phyloP scores from a whole-genome alignment of 2,888 invertebrate genomes.

The Amaurobius ferox region DNA sequence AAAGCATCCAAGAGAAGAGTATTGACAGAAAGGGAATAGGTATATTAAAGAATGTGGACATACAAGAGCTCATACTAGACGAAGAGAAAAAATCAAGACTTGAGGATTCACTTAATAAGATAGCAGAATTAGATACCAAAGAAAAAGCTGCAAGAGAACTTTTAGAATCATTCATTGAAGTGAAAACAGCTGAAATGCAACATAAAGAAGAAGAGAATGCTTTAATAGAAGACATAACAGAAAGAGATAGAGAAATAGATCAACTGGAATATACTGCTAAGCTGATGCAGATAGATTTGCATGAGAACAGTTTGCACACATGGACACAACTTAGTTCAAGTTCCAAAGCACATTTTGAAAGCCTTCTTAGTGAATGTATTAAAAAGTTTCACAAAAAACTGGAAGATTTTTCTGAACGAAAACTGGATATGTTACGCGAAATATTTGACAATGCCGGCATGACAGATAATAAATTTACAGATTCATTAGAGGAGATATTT shows the following conservation, averaged over 20 bases:
- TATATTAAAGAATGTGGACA: constrained; percentile 20
- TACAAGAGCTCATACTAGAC: constrained; percentile 16
- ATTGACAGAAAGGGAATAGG: background rate
- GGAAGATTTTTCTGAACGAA: background rate
- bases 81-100: background rate
- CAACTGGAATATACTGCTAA: background rate
- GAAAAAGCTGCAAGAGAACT: background rate
- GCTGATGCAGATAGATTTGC: background rate
- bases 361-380: background rate
- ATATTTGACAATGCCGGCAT: background rate
- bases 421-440: background rate
- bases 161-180: background rate
- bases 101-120: constrained; percentile 5
- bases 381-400: background rate
- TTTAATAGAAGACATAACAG: background rate
- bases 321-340: background rate
- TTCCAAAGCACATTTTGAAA: background rate
- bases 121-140: background rate
- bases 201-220: background rate
- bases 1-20: background rate
- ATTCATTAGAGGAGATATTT: background rate
- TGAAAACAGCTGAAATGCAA: background rate
- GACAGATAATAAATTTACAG: background rate
- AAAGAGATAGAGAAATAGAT: background rate
- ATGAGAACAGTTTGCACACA: background rate